Base-by-base conservation (phyloP, 1,140 invertebrate genomes). In the Temnothorax curvispinosus region DNA sequence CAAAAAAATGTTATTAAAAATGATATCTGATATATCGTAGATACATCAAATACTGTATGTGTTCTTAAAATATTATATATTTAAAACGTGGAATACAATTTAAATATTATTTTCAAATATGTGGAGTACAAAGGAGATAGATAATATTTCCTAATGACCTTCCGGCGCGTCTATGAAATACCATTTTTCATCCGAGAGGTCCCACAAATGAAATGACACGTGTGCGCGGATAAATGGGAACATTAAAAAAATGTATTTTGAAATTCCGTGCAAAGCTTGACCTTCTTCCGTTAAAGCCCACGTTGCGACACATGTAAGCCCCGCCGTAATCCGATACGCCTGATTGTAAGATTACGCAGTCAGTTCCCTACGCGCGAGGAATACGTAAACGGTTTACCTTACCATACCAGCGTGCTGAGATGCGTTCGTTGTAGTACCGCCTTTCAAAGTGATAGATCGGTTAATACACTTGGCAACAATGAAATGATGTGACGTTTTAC, bases 331-430 rank as follows among this genome's bases (percentile, higher is more conserved):
- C 69, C 54, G 69, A 74, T 84, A 84, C 67, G 74, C 69, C 32
- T 74, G 80, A 84, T 74, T 75, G 80, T 84, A 75, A 84, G 80
- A 84, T 84, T 84, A 84, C 69, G 41, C 80, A 74, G 80, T 74
- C 67, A 74, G 54, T 13, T n/a, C 13, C n/a, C 15, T n/a, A 27
- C 67, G 69, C 54, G 54, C 54, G 11, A 60, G 54, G 80, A 84
- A 84, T 84, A 82, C 27, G n/a, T 74, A 84, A 74, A 32, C 80
- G 27, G 41, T 84, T 82, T 74, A 27, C 27, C 27, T 27, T 50
- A 62, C 54, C 69, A 74, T 60, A 47, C 80, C 15, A 21, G 67
- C 54, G 58, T 82, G 27, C 18, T 27, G 65, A 27, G 18, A 80
- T 52, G 38, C 52, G 21, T 27, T 27, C 38, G 18, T 54, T 58